Conservation (phyloP, 2,888 invertebrate genomes). For the Pteria penguin region DNA sequence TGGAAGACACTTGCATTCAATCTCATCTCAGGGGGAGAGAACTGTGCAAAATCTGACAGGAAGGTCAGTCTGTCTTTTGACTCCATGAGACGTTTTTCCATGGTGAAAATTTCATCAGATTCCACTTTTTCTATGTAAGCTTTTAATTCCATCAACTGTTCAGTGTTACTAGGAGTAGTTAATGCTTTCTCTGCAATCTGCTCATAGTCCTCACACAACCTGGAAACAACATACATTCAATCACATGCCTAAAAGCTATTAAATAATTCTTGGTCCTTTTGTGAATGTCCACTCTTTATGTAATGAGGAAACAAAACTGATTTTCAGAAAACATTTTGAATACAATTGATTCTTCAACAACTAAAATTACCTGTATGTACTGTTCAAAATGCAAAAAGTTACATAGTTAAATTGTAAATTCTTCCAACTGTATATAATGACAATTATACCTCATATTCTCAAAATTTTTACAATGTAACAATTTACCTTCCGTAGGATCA, state of each 20-base stretch:
- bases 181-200: slow-evolving; percentile 88
- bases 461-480: no score
- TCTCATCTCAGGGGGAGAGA: slow-evolving; percentile 92
- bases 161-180: slow-evolving; percentile 90
- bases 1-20: slow-evolving; percentile 92
- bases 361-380: no score
- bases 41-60: slow-evolving; percentile 89
- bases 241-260: no score
- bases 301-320: no score
- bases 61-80: slow-evolving; percentile 85
- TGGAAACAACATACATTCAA: slow-evolving; percentile 73
- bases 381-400: no score
- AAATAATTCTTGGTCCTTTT: no score
- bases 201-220: slow-evolving; percentile 92
- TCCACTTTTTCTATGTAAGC: slow-evolving; percentile 89
- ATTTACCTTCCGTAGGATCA: not conserved
- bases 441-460: no score
- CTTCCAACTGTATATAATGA: no score
- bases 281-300: no score
- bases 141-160: slow-evolving; percentile 90
- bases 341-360: no score
- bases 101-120: slow-evolving; percentile 85
- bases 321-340: no score
- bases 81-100: slow-evolving; percentile 87
- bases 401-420: no score